Conservation (phyloP, 2,797 vertebrate genomes). For the Clarias fuscus region DNA sequence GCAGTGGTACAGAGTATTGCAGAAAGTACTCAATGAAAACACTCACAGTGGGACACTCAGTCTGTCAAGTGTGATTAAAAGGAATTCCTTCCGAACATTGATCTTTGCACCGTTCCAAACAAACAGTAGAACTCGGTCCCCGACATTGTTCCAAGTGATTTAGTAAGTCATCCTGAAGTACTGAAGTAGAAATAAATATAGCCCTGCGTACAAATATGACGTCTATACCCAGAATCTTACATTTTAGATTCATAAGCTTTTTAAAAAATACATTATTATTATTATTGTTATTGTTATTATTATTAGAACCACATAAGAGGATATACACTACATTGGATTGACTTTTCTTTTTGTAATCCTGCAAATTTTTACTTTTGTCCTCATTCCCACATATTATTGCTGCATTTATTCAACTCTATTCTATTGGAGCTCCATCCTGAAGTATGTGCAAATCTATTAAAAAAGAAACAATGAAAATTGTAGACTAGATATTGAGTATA, state of each 20-base stretch:
- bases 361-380: not conserved
- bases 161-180: not conserved
- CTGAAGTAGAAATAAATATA: not conserved
- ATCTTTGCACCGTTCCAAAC: not conserved
- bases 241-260: not conserved
- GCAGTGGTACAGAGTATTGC: not conserved
- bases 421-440: not conserved
- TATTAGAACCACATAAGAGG: too few relatives aligned
- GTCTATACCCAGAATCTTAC: not conserved
- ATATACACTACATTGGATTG: not conserved
- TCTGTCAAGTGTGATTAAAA: conserved; percentile 22
- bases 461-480: not conserved
- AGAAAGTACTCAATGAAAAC: not conserved
- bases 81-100: conserved; percentile 5
- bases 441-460: not conserved
- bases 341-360: not conserved
- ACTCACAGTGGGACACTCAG: conserved; percentile 27
- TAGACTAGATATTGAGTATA: not conserved
- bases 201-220: not conserved
- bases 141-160: not conserved
- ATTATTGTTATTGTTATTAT: too few relatives aligned
- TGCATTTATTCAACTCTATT: not conserved
- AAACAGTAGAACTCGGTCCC: not conserved
- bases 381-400: not conserved
- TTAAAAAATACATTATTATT: not conserved